A percentile compares a stretch with the other conserved stretches of the same genome.
Conservation (phyloP, 2,797 vertebrate genomes). For the Amniataba percoides region DNA sequence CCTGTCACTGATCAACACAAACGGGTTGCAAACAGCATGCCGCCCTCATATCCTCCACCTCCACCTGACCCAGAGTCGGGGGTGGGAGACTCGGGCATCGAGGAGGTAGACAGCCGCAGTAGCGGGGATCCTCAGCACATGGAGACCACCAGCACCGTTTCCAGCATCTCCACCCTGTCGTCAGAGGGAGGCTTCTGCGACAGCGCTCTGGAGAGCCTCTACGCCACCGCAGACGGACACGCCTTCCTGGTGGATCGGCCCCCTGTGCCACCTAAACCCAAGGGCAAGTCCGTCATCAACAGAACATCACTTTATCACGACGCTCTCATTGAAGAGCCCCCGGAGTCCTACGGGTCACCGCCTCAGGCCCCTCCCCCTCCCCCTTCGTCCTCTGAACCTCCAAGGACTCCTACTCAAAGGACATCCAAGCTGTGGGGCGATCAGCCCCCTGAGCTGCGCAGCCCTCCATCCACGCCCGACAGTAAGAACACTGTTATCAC, state of each 20-base stretch:
- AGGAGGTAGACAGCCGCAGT: constrained; percentile 94
- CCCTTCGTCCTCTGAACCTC: constrained; percentile 83
- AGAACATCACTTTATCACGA: constrained; percentile 95
- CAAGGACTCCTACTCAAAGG: constrained; percentile 90
- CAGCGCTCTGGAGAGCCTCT: constrained; percentile 91
- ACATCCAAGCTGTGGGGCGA: constrained; percentile 97
- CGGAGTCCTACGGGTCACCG: constrained; percentile 89
- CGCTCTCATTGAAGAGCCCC: constrained; percentile 91
- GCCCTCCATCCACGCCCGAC: constrained; percentile 91
- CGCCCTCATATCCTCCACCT: constrained; percentile 89
- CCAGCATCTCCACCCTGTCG: constrained; percentile 97
- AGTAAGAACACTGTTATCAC: constrained; percentile 96
- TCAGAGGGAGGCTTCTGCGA: constrained; percentile 91
- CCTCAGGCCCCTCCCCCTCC: constrained; percentile 89
- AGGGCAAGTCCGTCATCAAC: constrained; percentile 94
- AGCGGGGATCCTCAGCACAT: constrained; percentile 93
- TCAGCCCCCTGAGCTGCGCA: constrained; percentile 89
- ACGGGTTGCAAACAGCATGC: constrained; percentile 89
- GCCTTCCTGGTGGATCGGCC: constrained; percentile 94
- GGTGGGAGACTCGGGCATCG: constrained; percentile 94
- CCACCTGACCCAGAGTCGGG: constrained; percentile 89
- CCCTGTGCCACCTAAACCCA: constrained; percentile 97
- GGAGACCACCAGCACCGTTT: constrained; percentile 98
- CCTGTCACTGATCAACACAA: constrained; percentile 75
- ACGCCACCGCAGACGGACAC: constrained; percentile 93